Conservation (phyloP, 1,140 invertebrate genomes). For the Atta texana region DNA sequence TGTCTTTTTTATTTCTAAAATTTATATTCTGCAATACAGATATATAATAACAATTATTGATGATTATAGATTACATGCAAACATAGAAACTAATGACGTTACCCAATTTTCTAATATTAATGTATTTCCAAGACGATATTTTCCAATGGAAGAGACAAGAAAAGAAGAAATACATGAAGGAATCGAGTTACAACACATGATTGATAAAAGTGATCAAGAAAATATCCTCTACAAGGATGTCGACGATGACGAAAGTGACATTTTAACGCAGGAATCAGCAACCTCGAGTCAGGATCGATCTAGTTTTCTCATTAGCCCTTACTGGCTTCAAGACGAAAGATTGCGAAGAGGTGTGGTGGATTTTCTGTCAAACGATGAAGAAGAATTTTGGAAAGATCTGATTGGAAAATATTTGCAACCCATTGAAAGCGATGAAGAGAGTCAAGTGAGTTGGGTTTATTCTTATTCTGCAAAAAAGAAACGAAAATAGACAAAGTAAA, state of each 20-base stretch:
- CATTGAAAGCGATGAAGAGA: slow-evolving; percentile 85
- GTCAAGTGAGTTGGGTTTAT: slow-evolving; percentile 58
- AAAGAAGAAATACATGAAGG: slow-evolving; percentile 23
- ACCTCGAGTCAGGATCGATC: not conserved
- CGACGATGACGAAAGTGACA: slow-evolving; percentile 69
- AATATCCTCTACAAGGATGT: slow-evolving; percentile 24
- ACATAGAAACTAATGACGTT: not conserved
- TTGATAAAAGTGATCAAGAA: slow-evolving; percentile 21
- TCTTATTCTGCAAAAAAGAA: not conserved
- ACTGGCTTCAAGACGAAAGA: slow-evolving; percentile 91
- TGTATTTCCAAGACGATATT: slow-evolving; percentile 14
- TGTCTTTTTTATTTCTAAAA: not conserved
- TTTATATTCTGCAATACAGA: not conserved
- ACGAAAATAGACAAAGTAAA: not conserved
- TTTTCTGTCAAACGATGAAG: slow-evolving; percentile 88
- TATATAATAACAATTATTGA: slow-evolving; percentile 13
- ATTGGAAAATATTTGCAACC: slow-evolving; percentile 91
- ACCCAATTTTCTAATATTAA: slow-evolving; percentile 16
- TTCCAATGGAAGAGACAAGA: slow-evolving; percentile 11
- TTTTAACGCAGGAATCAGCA: not conserved
- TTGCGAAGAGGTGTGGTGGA: slow-evolving; percentile 88
- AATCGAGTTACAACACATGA: slow-evolving; percentile 27
- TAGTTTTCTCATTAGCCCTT: slow-evolving; percentile 87
- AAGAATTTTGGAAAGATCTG: slow-evolving; percentile 91
- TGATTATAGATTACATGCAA: slow-evolving; percentile 29